Base-by-base conservation (phyloP, 2,888 invertebrate species). In the Neoitamus cyanurus region DNA sequence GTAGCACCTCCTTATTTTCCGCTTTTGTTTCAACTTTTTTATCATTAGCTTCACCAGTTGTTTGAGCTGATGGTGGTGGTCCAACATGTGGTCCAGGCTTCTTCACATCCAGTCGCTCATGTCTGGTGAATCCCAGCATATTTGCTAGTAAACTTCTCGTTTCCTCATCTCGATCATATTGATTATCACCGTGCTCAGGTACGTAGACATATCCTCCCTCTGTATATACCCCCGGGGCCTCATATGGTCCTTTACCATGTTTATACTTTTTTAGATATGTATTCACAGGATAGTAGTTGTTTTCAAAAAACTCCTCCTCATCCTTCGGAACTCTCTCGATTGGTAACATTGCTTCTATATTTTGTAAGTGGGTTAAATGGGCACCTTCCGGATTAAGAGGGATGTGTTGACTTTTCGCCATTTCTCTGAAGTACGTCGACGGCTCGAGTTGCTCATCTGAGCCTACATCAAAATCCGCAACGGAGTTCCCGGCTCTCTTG, bases 81-180 rank as follows among this genome's bases (percentile, higher is more conserved):
- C 90, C 91, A 68, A 90, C 94, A 85, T 94, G 94, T 78, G 98
- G 97, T 85, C 97, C 97, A n/a, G 98, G 97, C 92, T 98, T 98
- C 92, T 98, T 98, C 80, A 97, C 97, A 92, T 98, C 97, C 87
- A 97, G 93, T 89, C 98, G 93, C 92, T 97, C 97, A 88, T 95
- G 95, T 88, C 97, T 94, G 88, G 96, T 95, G 92, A 97, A 98
- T 86, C 96, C 97, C 91, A 94, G 92, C 92, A 94, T 94, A 90
- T 94, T 93, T 42, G 92, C 92, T 89, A 95, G 90, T 87, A 93
- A 92, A 89, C 93, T 93, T 89, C 93, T 93, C 87, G 94, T 92
- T 82, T 88, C 93, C 89, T 88, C 88, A 4, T 88, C 87, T 91
- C 92, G 88, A 90, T 90, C 91, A 90, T 87, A 84, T 83, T 85